phyloP scores from a whole-genome alignment of 2,113 vertebrate genomes.

The Sturnus vulgaris region DNA sequence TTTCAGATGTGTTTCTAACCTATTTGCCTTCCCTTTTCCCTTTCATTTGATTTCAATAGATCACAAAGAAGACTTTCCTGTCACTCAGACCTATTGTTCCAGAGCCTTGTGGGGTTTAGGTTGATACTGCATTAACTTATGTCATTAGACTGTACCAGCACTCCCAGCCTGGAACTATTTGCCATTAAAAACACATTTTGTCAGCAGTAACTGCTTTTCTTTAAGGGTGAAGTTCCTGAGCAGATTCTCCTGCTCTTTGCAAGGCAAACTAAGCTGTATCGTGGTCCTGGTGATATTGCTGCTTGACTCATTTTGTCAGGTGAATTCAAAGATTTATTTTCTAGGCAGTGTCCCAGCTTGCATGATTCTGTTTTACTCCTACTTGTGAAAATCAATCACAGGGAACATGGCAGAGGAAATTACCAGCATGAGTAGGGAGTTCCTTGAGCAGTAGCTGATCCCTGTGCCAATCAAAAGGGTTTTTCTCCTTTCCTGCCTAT shows the following conservation, averaged over 20 bases:
- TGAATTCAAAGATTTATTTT: neutral
- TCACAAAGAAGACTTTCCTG: neutral
- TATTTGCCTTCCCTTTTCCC: neutral
- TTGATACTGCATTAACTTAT: neutral
- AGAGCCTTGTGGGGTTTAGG: neutral
- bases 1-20: neutral
- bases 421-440: neutral
- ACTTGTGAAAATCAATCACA: conserved; percentile 15
- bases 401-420: neutral
- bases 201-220: neutral
- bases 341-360: neutral
- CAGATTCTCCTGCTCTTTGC: neutral
- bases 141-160: neutral
- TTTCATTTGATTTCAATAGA: neutral
- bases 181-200: neutral
- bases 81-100: neutral
- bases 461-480: neutral
- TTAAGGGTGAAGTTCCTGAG: neutral
- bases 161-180: neutral
- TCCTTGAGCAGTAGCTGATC: neutral
- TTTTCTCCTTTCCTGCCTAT: neutral
- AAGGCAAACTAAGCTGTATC: neutral
- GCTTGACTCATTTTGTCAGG: neutral
- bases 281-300: neutral
- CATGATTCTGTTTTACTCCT: neutral